Evolutionary conservation across 2,797 vertebrate species (phyloP).

Genomic region (Mionectes olivaceus): DNA sequence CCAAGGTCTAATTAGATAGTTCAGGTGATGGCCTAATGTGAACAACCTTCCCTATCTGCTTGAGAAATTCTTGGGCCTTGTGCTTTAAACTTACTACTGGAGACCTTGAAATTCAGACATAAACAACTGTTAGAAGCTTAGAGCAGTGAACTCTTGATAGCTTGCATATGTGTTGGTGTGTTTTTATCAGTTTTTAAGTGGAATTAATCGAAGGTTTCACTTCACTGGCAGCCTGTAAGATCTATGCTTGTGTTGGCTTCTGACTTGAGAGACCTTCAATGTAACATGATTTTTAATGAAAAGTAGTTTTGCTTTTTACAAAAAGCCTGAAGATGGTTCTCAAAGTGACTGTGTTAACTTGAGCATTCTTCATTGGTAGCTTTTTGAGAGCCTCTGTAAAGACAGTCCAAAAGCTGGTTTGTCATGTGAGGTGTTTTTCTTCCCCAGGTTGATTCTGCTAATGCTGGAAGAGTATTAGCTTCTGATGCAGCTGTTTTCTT

Average conservation of each 20-base stretch:
- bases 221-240: not conserved
- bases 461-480: slow-evolving; percentile 90
- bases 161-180: not conserved
- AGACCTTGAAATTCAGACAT: not conserved
- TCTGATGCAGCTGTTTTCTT: slow-evolving; percentile 94
- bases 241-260: not conserved
- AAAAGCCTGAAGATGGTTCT: not conserved
- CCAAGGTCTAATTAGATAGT: not conserved
- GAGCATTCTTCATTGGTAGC: not conserved
- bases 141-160: not conserved
- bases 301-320: not conserved
- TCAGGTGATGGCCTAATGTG: not conserved
- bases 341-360: not conserved
- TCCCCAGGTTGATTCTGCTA: slow-evolving; percentile 88
- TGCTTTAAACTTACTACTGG: not conserved
- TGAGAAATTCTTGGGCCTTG: not conserved
- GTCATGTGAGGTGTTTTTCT: not conserved
- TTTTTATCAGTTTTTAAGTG: not conserved
- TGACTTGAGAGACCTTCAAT: not conserved
- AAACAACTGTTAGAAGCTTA: not conserved
- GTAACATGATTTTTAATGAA: not conserved
- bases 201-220: not conserved
- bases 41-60: not conserved
- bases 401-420: not conserved
- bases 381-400: not conserved